A percentile compares a stretch with the other conserved stretches of the same genome.
Evolutionary conservation across 2,797 vertebrate species (phyloP).

Genomic region (Oryzias dopingdopingensis): DNA sequence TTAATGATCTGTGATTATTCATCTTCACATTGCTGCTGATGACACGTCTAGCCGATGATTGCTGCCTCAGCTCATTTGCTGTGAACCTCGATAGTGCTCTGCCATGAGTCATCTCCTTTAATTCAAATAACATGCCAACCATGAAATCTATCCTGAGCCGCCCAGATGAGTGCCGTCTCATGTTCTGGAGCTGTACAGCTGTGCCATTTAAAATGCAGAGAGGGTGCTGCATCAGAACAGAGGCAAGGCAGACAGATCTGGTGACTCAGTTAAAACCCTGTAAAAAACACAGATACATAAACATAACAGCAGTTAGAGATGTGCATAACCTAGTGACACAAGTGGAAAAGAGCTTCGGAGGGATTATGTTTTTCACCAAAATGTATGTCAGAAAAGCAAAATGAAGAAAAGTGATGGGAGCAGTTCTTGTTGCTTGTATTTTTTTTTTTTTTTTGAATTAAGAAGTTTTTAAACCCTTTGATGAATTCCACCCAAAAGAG

Average conservation of each 20-base stretch:
- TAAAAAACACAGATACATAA: slow-evolving; percentile 58
- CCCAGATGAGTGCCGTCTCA: slow-evolving; percentile 29
- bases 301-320: slow-evolving; percentile 61
- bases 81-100: slow-evolving; percentile 3
- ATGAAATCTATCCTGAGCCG: slow-evolving; percentile 14
- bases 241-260: slow-evolving; percentile 51
- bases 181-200: slow-evolving; percentile 16
- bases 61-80: slow-evolving; percentile 13
- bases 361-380: slow-evolving; percentile 20
- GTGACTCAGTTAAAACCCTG: slow-evolving; percentile 42
- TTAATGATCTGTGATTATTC: slow-evolving; percentile 3
- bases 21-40: slow-evolving; percentile 7
- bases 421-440: no score
- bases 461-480: no score
- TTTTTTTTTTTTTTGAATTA: no score
- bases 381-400: neutral
- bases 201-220: slow-evolving; percentile 26
- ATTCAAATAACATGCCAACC: slow-evolving; percentile 5
- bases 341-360: slow-evolving; percentile 15
- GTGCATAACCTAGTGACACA: slow-evolving; percentile 43
- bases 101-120: slow-evolving; percentile 14
- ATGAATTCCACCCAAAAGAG: no score
- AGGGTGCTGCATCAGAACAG: slow-evolving; percentile 30
- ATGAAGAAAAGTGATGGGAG: slow-evolving; percentile 28
- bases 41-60: neutral